A percentile compares a stretch with the other conserved stretches of the same genome.
These are phyloP conservation scores for Centropus bengalensis DNA, from an alignment of 2,113 vertebrate genomes.

Conservation along the genomic window DNA sequence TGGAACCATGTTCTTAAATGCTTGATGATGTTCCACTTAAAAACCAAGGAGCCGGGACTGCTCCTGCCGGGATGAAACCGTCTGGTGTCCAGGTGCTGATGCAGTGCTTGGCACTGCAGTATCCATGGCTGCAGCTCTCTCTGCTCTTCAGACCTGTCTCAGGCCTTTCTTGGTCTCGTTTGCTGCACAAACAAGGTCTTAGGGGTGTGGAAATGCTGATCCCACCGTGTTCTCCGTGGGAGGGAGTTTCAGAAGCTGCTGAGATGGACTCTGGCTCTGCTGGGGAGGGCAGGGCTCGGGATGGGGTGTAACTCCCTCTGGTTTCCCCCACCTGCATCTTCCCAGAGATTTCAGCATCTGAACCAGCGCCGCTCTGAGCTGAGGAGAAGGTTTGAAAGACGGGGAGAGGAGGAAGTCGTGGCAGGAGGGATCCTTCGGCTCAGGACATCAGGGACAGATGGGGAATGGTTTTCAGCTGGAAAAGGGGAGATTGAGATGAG, in stretches of 20 bases:
- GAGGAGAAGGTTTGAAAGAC: neutral
- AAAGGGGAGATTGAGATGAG: no score
- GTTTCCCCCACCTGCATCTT: neutral
- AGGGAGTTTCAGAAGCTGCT: neutral
- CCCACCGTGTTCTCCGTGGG: rapidly evolving
- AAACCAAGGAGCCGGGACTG: constrained; percentile 28
- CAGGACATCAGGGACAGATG: no score
- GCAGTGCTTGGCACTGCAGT: neutral
- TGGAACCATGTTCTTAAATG: constrained; percentile 16
- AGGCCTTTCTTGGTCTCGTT: neutral
- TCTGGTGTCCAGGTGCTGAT: constrained; percentile 27
- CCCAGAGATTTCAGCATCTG: neutral
- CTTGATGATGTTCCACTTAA: constrained; percentile 5
- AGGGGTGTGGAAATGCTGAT: neutral
- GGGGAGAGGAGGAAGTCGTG: neutral
- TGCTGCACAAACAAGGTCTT: neutral
- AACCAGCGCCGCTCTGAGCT: neutral
- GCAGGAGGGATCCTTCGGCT: neutral
- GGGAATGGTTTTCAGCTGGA: no score
- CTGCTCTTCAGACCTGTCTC: neutral
- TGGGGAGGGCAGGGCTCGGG: neutral
- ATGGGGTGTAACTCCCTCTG: rapidly evolving
- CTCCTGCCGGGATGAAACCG: constrained; percentile 23
- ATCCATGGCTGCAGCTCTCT: neutral
- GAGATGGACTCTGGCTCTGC: neutral